phyloP scores from a whole-genome alignment of 2,888 invertebrate genomes.

The Nymphalis polychloros region DNA sequence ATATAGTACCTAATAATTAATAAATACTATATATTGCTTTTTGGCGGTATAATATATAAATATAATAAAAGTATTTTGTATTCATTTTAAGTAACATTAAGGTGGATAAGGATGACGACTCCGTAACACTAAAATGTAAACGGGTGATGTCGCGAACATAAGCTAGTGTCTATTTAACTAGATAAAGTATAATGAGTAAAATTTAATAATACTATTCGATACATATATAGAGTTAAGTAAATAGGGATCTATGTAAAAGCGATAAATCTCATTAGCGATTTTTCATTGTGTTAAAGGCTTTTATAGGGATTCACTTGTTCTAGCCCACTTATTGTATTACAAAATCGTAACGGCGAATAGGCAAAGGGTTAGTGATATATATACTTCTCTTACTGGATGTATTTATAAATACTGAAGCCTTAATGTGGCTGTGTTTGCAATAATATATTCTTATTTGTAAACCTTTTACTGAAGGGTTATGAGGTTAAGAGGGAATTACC shows the following conservation, averaged over 20 bases:
- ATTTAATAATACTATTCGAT: too few species aligned
- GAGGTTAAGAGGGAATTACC: conserved; percentile 40
- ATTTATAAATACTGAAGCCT: conserved; percentile 39
- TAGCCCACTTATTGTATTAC: conserved; percentile 65
- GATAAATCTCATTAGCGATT: conserved; percentile 68
- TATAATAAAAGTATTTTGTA: too few species aligned
- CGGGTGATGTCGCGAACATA: too few species aligned
- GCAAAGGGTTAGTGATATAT: conserved; percentile 55
- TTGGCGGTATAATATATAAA: too few species aligned
- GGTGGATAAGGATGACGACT: too few species aligned
- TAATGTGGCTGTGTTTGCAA: conserved; percentile 42
- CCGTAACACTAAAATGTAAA: too few species aligned
- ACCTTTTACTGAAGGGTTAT: conserved; percentile 41
- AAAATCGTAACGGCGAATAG: conserved; percentile 67
- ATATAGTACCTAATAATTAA: too few species aligned
- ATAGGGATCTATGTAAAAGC: conserved; percentile 7
- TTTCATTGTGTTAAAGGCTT: conserved; percentile 61
- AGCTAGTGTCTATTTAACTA: too few species aligned
- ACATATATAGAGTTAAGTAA: too few species aligned
- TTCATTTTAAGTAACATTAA: too few species aligned
- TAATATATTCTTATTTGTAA: conserved; percentile 36
- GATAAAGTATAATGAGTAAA: too few species aligned
- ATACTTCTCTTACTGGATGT: conserved; percentile 14
- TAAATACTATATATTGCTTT: too few species aligned
- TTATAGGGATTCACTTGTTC: conserved; percentile 71